Evolutionary conservation across 2,888 invertebrate species (phyloP).

Genomic region (Bimastos eiseni): DNA sequence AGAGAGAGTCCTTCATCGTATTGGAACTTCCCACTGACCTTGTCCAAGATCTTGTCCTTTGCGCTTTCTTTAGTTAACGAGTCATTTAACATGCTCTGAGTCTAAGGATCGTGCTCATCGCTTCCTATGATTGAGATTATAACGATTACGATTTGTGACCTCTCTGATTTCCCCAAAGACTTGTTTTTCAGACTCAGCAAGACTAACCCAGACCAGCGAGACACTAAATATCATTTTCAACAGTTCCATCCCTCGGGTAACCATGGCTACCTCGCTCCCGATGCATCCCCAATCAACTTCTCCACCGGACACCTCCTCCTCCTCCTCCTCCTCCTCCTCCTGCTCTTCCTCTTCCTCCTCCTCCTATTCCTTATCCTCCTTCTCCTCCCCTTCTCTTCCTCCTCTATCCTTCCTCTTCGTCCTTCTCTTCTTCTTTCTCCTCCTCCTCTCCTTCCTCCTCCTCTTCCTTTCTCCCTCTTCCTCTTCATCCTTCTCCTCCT

Average conservation of each 20-base stretch:
- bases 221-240: background rate
- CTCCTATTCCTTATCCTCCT: background rate
- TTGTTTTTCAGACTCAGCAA: background rate
- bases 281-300: background rate
- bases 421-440: background rate
- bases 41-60: too few relatives aligned
- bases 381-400: background rate
- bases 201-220: background rate
- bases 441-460: background rate
- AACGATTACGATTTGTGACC: background rate
- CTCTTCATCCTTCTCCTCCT: too few relatives aligned
- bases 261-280: background rate
- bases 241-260: background rate
- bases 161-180: background rate
- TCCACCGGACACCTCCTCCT: background rate
- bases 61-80: too few relatives aligned
- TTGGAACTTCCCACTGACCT: too few relatives aligned
- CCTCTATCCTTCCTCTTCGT: too few relatives aligned
- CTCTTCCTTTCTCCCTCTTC: background rate
- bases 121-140: too few relatives aligned
- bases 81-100: too few relatives aligned
- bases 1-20: too few relatives aligned
- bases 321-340: background rate
- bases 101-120: too few relatives aligned
- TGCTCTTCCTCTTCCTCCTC: background rate